Evolutionary conservation across 2,888 invertebrate species (phyloP).

Genomic region (Anodontia alba): DNA sequence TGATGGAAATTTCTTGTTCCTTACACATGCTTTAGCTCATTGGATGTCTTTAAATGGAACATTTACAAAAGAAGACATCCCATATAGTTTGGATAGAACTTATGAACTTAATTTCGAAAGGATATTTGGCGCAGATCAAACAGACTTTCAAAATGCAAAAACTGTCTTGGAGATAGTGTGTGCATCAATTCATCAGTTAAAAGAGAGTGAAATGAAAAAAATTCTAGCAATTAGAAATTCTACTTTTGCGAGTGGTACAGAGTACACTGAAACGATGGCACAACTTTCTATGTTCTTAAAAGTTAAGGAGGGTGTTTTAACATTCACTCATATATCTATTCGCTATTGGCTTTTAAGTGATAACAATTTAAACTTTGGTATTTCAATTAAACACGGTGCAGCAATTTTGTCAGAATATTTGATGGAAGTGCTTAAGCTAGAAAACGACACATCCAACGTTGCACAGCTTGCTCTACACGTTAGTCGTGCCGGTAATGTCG

Average conservation of each 20-base stretch:
- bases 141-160: neutral
- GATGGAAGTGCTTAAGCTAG: neutral
- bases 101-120: conserved; percentile 2
- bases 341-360: neutral
- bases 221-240: neutral
- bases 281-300: neutral
- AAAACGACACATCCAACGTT: neutral
- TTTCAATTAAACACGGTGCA: neutral
- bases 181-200: neutral
- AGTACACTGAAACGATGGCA: neutral
- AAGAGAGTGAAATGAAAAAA: neutral
- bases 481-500: neutral
- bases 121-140: neutral
- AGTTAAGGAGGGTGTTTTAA: neutral
- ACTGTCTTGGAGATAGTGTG: neutral
- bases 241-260: neutral
- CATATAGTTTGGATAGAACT: neutral
- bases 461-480: neutral
- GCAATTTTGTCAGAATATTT: neutral
- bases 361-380: neutral
- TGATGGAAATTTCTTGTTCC: neutral
- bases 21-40: neutral
- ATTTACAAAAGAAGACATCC: neutral
- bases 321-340: neutral
- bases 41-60: neutral